These are phyloP conservation scores for Sphyrna mokarran DNA, from an alignment of 2,113 vertebrate genomes.

Conservation along the genomic window DNA sequence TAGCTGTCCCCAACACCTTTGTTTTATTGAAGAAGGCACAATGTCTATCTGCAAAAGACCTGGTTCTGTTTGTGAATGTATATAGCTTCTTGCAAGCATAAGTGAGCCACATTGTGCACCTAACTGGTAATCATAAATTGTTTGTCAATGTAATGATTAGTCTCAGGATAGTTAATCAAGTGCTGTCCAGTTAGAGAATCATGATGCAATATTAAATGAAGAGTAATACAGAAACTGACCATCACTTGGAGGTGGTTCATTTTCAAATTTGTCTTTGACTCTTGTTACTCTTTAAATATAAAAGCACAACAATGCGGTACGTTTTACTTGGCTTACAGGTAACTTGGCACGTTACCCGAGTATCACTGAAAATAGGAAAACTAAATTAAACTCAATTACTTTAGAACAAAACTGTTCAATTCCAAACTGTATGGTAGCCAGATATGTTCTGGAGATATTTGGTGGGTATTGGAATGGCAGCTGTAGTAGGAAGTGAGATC, in stretches of 20 bases:
- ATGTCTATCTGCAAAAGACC: no score
- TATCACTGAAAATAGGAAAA: not conserved
- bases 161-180: no score
- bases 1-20: no score
- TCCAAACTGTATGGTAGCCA: not conserved
- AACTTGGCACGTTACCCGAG: not conserved
- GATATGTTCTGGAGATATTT: not conserved
- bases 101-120: no score
- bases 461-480: no score
- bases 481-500: conserved; percentile 1
- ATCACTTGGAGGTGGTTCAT: not conserved
- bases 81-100: no score
- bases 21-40: no score
- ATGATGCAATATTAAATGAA: not conserved
- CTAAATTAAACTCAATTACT: not conserved
- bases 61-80: no score
- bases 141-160: no score
- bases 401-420: conserved; percentile 18
- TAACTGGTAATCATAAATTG: no score
- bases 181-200: no score
- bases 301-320: not conserved
- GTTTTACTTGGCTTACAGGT: not conserved
- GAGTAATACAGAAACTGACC: not conserved
- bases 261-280: not conserved
- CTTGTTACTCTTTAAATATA: not conserved